A percentile compares a stretch with the other conserved stretches of the same genome.
These are phyloP conservation scores for Clarias fuscus DNA, from an alignment of 2,797 vertebrate genomes.

Conservation along the genomic window DNA sequence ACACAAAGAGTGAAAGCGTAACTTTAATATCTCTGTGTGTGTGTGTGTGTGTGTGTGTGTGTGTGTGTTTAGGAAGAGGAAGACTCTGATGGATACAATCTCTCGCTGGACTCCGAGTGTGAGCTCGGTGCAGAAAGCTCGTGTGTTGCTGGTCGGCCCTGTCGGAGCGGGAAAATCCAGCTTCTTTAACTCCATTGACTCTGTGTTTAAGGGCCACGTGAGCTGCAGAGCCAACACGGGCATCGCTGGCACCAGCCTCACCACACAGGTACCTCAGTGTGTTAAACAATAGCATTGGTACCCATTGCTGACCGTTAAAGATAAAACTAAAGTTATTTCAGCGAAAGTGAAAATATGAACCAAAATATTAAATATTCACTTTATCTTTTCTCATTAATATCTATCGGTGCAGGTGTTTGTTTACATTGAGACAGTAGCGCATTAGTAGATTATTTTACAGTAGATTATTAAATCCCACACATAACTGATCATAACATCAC, in stretches of 20 bases:
- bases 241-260: slow-evolving; percentile 62
- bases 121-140: slow-evolving; percentile 49
- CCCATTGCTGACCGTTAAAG: no score
- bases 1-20: neutral
- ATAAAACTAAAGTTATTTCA: no score
- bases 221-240: slow-evolving; percentile 68
- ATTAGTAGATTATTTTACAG: no score
- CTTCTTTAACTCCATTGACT: slow-evolving; percentile 73
- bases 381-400: no score
- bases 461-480: no score
- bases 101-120: slow-evolving; percentile 54
- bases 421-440: no score
- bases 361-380: no score
- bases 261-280: slow-evolving; percentile 63
- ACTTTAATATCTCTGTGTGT: neutral
- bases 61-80: slow-evolving; percentile 52
- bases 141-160: slow-evolving; percentile 65
- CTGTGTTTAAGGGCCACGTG: slow-evolving; percentile 69
- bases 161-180: slow-evolving; percentile 72
- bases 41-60: no score
- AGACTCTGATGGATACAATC: slow-evolving; percentile 53
- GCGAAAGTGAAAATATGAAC: no score
- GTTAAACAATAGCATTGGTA: no score
- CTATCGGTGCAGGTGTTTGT: no score
- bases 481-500: no score